phyloP scores from a whole-genome alignment of 2,113 vertebrate genomes.

The Aegotheles bennettii region DNA sequence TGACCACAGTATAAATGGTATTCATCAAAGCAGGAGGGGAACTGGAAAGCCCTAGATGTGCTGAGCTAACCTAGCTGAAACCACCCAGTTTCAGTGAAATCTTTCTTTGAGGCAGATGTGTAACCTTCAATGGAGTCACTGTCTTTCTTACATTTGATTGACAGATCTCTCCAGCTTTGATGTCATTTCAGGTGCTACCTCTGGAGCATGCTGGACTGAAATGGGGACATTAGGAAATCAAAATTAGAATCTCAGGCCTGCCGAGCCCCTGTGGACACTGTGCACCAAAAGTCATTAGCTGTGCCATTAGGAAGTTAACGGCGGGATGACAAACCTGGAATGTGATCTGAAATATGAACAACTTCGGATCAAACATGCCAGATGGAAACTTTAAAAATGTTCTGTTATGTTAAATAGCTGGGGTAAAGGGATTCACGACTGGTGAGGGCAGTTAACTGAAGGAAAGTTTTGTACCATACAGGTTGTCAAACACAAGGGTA shows the following conservation, averaged over 20 bases:
- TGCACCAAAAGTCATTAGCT: neutral
- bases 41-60: neutral
- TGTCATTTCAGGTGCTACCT: neutral
- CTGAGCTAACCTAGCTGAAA: neutral
- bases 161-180: neutral
- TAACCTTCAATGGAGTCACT: neutral
- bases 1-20: neutral
- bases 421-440: neutral
- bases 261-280: fast-evolving
- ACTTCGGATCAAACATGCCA: neutral
- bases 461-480: neutral
- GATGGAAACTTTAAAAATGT: neutral
- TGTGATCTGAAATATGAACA: neutral
- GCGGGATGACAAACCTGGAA: neutral
- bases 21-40: neutral
- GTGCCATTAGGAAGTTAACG: neutral
- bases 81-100: neutral
- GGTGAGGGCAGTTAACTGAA: neutral
- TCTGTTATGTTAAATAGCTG: neutral
- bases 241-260: neutral
- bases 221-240: neutral
- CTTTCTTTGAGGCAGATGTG: neutral
- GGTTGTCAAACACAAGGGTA: neutral
- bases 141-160: neutral
- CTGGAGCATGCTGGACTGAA: neutral